phyloP scores from a whole-genome alignment of 37 sponge, comb jelly and placozoan genomes.

The Diacarnus erythraeanus region DNA sequence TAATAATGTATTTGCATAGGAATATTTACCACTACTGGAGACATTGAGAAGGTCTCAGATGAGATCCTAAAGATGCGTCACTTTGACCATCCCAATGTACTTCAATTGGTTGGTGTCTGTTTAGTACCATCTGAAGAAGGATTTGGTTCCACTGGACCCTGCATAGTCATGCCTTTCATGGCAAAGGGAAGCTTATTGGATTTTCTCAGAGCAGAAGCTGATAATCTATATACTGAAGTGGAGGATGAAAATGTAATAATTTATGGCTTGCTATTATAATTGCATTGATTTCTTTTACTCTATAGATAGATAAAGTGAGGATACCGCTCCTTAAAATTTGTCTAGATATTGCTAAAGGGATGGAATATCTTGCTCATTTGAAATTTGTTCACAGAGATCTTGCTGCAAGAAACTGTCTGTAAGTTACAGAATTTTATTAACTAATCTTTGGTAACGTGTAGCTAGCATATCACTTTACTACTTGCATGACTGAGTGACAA shows the following conservation, averaged over 20 bases:
- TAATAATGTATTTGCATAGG: neutral
- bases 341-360: constrained; percentile 22
- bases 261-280: neutral
- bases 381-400: constrained; percentile 31
- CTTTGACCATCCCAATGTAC: constrained; percentile 39
- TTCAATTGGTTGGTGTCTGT: constrained; percentile 36
- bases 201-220: constrained; percentile 13
- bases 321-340: constrained; percentile 7
- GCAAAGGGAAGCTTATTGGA: constrained; percentile 29
- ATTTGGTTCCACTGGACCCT: constrained; percentile 3
- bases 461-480: too few relatives aligned
- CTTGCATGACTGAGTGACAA: too few relatives aligned
- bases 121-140: constrained; percentile 8
- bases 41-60: neutral
- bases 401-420: constrained; percentile 50
- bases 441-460: neutral
- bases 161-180: constrained; percentile 38
- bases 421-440: neutral
- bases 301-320: neutral
- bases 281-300: neutral
- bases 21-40: constrained; percentile 4
- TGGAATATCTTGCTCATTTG: constrained; percentile 18
- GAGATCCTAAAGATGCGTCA: constrained; percentile 24
- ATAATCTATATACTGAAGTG: neutral
- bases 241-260: neutral